Percentiles rank a stretch among this genome's conserved stretches.
These are phyloP conservation scores for Holacanthus passer DNA, from an alignment of 2,113 vertebrate species.

Conservation along the genomic window DNA sequence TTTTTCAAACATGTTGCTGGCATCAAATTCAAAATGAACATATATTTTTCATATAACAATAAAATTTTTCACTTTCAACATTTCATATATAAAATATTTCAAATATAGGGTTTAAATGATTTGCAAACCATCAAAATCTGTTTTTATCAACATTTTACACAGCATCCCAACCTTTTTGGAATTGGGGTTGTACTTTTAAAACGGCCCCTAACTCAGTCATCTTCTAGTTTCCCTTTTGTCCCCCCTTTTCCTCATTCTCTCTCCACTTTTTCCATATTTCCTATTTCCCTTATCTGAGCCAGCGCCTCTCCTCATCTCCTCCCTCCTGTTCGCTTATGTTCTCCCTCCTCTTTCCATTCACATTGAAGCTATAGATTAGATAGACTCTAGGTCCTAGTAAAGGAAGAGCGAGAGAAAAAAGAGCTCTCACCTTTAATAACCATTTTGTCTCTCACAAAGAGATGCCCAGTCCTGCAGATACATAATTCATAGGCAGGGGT, in stretches of 20 bases:
- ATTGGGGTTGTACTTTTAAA: background rate
- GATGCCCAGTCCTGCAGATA: slow-evolving; percentile 16
- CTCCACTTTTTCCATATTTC: background rate
- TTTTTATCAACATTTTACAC: too few relatives aligned
- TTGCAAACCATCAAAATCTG: too few relatives aligned
- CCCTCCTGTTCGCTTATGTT: background rate
- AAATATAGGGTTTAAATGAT: too few relatives aligned
- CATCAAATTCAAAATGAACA: too few relatives aligned
- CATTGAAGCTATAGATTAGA: background rate
- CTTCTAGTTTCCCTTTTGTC: background rate
- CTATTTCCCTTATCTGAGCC: background rate
- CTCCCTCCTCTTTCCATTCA: background rate
- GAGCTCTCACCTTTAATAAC: slow-evolving; percentile 53
- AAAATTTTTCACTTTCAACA: too few relatives aligned
- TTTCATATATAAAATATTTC: too few relatives aligned
- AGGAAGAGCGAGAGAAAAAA: background rate
- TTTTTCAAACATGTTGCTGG: too few relatives aligned
- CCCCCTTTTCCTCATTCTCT: background rate
- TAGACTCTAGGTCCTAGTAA: background rate
- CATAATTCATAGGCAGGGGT: slow-evolving; percentile 43
- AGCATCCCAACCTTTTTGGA: too few relatives aligned
- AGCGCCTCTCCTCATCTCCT: slow-evolving; percentile 2
- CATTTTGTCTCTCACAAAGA: slow-evolving; percentile 33
- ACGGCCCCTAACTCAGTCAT: background rate
- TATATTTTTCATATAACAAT: too few relatives aligned